Percentiles rank a stretch among this genome's conserved stretches.
Conservation (phyloP, 2,113 vertebrate species). For the Bubalus kerabau region DNA sequence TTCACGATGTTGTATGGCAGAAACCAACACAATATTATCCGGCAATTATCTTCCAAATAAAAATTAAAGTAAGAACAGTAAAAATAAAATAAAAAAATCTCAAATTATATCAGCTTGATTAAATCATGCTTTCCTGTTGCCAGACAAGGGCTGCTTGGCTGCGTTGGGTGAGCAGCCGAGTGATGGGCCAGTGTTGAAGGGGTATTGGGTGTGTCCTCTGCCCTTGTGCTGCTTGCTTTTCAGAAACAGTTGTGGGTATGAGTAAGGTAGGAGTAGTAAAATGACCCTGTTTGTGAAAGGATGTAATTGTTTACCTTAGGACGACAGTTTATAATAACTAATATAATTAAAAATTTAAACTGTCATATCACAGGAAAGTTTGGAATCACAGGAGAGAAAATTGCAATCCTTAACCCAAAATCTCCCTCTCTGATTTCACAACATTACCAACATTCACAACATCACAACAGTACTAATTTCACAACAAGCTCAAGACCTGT, state of each 20-base stretch:
- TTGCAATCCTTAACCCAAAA: background rate
- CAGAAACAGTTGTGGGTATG: background rate
- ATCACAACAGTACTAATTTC: background rate
- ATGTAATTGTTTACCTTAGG: background rate
- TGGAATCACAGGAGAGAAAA: background rate
- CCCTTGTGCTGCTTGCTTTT: background rate
- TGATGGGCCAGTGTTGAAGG: background rate
- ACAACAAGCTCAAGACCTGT: background rate
- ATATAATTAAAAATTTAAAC: background rate
- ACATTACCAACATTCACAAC: too few species aligned
- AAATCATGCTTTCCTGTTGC: background rate
- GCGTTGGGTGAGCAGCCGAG: fast-evolving
- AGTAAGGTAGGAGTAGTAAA: background rate
- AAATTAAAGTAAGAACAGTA: background rate
- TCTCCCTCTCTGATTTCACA: background rate
- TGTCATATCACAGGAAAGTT: background rate
- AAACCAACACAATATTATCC: background rate
- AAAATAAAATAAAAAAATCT: background rate
- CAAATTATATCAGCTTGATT: background rate
- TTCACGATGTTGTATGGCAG: background rate
- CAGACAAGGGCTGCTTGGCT: too few species aligned
- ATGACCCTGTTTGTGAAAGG: background rate
- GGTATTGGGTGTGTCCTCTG: background rate
- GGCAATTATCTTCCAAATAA: background rate
- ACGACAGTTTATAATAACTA: background rate